Base-by-base conservation (phyloP, 1,140 invertebrate genomes). In the Spodoptera frugiperda region DNA sequence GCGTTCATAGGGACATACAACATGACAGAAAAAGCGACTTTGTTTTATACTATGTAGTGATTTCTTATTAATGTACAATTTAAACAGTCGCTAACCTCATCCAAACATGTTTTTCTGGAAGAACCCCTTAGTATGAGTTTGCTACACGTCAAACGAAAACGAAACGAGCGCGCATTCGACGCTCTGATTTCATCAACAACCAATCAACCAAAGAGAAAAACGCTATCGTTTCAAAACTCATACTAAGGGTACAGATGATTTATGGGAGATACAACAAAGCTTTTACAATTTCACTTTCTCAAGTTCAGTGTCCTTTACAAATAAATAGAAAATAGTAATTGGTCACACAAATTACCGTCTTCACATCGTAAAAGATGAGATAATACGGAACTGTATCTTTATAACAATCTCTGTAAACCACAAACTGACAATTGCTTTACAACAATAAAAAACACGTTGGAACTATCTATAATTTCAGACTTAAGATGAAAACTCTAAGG, bases 361-460 rank as follows among this genome's bases (percentile, higher is more conserved):
- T 72, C 57, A 49, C 1, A 6, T 49, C 17, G 30, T 14, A 8
- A 61, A 78, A 48, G 19, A 70, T 57, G 53, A 75, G 55, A 55
- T 70, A 77, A 79, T 75, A 76, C 73, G 77, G 80, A 82, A 82
- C 65, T 82, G 61, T 55, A 79, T 77, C 72, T 78, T 73, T 72
- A 57, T 53, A 61, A 51, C 71, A 79, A 82, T 80, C 76, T 61
- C 14, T n/a, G 21, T 61, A 73, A 21, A 14, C 54, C 55, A 59
- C 71, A 59, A 59, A 21, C 44, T 73, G 14, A 57, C 53, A 59
- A 73, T 73, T 73, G 55, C 46, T 25, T 3, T 57, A 17, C 39
- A 5, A 71, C 30, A 21, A 19, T n/a, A 25, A 25, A 67, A 39
- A 67, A 49, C 15, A 67, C 10, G n/a, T 19, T 11, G 11, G 8